phyloP scores from a whole-genome alignment of 2,113 vertebrate species.

The Athene cunicularia region DNA sequence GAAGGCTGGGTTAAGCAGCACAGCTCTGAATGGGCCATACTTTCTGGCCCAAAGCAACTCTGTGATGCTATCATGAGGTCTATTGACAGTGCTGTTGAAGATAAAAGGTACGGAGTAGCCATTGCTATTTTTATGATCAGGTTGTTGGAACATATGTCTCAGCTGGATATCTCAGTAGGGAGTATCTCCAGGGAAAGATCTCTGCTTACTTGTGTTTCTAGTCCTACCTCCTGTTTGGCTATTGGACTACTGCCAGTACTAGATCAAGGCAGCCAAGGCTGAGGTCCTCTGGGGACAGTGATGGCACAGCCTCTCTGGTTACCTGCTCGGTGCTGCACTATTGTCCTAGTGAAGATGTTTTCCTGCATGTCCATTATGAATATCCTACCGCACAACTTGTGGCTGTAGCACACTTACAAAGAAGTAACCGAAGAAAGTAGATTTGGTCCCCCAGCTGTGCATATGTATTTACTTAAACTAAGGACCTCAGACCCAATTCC shows the following conservation, averaged over 20 bases:
- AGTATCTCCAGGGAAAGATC: neutral
- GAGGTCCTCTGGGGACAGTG: neutral
- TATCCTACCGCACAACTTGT: neutral
- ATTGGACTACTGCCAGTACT: neutral
- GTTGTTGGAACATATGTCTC: neutral
- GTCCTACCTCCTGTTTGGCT: neutral
- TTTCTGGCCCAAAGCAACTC: neutral
- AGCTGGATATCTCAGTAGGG: neutral
- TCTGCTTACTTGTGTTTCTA: neutral
- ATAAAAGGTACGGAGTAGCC: neutral
- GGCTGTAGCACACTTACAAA: neutral
- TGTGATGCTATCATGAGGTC: neutral
- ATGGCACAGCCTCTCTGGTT: neutral
- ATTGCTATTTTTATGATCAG: neutral
- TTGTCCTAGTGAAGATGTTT: neutral
- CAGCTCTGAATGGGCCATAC: neutral
- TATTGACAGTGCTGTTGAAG: neutral
- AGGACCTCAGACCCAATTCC: neutral
- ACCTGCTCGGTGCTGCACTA: neutral
- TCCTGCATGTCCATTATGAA: fast-evolving
- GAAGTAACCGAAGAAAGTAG: neutral
- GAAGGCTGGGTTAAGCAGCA: neutral
- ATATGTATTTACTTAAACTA: neutral
- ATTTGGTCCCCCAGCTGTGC: neutral
- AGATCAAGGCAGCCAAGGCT: neutral